These are phyloP conservation scores for Epinephelus moara DNA, from an alignment of 2,113 vertebrate species.

Conservation along the genomic window DNA sequence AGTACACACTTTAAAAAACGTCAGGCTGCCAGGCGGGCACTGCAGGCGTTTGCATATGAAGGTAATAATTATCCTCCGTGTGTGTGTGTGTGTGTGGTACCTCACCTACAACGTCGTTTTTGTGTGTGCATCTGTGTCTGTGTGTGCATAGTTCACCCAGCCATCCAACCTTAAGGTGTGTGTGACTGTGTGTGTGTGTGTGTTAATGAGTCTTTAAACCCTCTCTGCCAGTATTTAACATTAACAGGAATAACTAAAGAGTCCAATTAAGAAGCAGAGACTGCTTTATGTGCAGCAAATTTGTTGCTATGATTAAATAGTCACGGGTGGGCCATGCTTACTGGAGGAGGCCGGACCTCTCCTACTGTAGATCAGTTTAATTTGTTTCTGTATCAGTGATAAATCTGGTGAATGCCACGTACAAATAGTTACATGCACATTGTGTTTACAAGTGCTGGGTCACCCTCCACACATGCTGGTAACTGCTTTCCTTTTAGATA, in stretches of 20 bases:
- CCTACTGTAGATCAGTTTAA: constrained; percentile 20
- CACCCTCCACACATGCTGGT: not conserved
- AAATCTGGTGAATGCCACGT: constrained; percentile 12
- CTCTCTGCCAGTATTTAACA: constrained; percentile 84
- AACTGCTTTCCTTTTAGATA: not conserved
- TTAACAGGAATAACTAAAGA: constrained; percentile 85
- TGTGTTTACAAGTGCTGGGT: not conserved
- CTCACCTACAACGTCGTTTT: constrained; percentile 1
- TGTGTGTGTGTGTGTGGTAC: constrained; percentile 51
- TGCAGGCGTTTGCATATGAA: constrained; percentile 79
- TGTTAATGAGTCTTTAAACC: constrained; percentile 83
- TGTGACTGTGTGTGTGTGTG: constrained; percentile 46
- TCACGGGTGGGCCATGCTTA: constrained; percentile 15
- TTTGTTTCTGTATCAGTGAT: constrained; percentile 29
- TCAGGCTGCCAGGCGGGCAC: constrained; percentile 75
- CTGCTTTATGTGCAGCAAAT: constrained; percentile 48
- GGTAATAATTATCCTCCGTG: constrained; percentile 82
- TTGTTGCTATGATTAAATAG: constrained; percentile 47
- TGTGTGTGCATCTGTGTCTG: constrained; percentile 53
- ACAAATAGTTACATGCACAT: not conserved
- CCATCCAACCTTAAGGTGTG: constrained; percentile 66
- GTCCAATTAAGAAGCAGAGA: constrained; percentile 80
- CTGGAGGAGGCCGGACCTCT: not conserved
- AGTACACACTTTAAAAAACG: constrained; percentile 84
- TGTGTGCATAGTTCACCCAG: constrained; percentile 54